Percentiles rank a stretch among this genome's conserved stretches.
These are phyloP conservation scores for Palythoa heliodiscus DNA, from an alignment of 92 coral and sea anemone species.

Conservation along the genomic window DNA sequence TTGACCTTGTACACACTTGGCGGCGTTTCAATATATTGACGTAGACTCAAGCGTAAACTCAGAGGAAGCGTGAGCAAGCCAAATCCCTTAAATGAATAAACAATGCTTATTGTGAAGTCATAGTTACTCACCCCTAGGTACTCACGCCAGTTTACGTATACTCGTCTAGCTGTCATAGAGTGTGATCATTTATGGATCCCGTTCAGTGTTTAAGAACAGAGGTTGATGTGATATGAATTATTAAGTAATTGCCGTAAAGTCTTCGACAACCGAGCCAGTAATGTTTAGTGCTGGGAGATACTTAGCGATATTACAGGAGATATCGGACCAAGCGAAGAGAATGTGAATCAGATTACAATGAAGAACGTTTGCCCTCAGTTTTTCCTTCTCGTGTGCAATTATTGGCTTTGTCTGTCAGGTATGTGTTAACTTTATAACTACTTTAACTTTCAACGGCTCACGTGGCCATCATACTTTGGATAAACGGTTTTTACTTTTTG, in stretches of 20 bases:
- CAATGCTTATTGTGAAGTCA: conserved; percentile 12
- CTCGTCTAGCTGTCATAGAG: background rate
- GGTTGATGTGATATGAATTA: background rate
- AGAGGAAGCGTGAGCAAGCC: background rate
- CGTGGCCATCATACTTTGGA: background rate
- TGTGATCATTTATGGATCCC: background rate
- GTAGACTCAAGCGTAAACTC: background rate
- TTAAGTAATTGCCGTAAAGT: background rate
- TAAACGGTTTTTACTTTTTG: background rate
- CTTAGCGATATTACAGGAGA: background rate
- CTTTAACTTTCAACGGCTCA: background rate
- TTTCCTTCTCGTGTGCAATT: conserved; percentile 6
- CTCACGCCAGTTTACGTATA: background rate
- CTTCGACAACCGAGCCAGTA: background rate
- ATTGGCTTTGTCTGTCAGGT: background rate
- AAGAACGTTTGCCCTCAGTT: background rate
- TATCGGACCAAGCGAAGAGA: background rate
- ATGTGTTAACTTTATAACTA: background rate
- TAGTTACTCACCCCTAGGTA: background rate
- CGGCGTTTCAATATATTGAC: background rate
- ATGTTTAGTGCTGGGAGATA: background rate
- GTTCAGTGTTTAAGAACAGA: too few relatives aligned
- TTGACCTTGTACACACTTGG: background rate
- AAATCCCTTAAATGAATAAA: background rate
- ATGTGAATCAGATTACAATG: background rate